Percentiles rank a stretch among this genome's conserved stretches.
phyloP scores from a whole-genome alignment of 2,888 invertebrate genomes.

The Cenopis cana region DNA sequence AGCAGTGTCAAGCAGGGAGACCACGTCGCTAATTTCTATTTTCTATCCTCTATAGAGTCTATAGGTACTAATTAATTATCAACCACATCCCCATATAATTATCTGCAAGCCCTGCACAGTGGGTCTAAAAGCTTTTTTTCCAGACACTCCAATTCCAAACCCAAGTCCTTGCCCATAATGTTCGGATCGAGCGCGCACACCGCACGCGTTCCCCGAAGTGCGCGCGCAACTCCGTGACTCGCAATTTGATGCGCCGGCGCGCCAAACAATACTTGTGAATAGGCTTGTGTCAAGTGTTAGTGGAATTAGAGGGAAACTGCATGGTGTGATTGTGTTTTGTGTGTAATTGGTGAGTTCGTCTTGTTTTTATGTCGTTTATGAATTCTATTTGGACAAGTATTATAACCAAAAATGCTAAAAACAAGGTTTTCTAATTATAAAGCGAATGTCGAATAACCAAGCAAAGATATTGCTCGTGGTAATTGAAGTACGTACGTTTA shows the following conservation, averaged over 20 bases:
- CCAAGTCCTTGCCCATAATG: constrained; percentile 52
- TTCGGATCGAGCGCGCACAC: constrained; percentile 59
- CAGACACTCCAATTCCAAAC: background rate
- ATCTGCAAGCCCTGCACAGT: background rate
- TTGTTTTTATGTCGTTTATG: background rate
- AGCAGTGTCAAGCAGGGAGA: no score
- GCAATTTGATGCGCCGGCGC: constrained; percentile 64
- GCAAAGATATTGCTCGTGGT: no score
- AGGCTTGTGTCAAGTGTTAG: background rate
- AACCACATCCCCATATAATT: background rate
- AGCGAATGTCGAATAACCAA: no score
- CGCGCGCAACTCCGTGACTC: constrained; percentile 65
- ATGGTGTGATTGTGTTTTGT: constrained; percentile 48
- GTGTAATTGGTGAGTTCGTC: constrained; percentile 33
- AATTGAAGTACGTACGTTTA: no score
- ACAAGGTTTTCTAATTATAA: no score
- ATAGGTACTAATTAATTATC: no score
- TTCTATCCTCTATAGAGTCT: no score
- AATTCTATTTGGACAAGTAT: background rate
- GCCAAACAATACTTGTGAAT: background rate
- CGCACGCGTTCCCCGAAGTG: constrained; percentile 76
- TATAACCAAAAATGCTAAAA: background rate
- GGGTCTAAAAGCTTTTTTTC: background rate
- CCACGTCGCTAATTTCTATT: no score
- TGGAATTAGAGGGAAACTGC: constrained; percentile 2